A percentile compares a stretch with the other conserved stretches of the same genome.
Evolutionary conservation across 2,888 invertebrate species (phyloP).

Genomic region (Steromphala cineraria): DNA sequence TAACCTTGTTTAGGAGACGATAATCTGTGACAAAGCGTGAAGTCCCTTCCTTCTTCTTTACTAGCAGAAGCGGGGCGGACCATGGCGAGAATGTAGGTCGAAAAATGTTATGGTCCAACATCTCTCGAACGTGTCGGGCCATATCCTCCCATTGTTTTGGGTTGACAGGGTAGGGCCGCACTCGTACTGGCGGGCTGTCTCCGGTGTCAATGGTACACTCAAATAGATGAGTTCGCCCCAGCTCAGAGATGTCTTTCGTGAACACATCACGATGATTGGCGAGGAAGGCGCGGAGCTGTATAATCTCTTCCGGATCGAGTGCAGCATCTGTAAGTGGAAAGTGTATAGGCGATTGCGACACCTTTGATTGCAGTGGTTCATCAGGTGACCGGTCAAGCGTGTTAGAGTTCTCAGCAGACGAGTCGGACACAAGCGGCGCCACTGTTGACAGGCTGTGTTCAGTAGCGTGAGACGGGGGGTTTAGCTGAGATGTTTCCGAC

Average conservation of each 20-base stretch:
- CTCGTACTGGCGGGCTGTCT: conserved; percentile 30
- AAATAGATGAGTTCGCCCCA: conserved; percentile 36
- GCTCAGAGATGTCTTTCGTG: conserved; percentile 27
- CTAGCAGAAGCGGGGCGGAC: conserved; percentile 38
- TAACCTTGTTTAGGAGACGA: conserved; percentile 35
- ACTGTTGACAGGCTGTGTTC: too few species aligned
- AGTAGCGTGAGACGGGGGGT: too few species aligned
- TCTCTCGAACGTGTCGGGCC: conserved; percentile 36
- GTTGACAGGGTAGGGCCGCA: conserved; percentile 26
- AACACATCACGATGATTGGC: not conserved
- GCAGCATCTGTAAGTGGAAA: conserved; percentile 21
- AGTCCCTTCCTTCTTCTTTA: conserved; percentile 34
- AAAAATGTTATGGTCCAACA: conserved; percentile 36
- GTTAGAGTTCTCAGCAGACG: too few species aligned
- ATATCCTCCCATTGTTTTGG: conserved; percentile 29
- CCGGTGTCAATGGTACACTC: conserved; percentile 41
- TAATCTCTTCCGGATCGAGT: conserved; percentile 12
- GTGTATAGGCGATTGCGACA: not conserved
- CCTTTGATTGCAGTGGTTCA: too few species aligned
- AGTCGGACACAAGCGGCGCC: too few species aligned
- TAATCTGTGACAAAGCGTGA: conserved; percentile 45
- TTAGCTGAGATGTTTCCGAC: too few species aligned
- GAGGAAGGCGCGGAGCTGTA: not conserved
- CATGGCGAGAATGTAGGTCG: conserved; percentile 36
- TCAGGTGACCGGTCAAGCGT: too few species aligned